These are phyloP conservation scores for Nerophis lumbriciformis DNA, from an alignment of 2,113 vertebrate genomes.

Conservation along the genomic window DNA sequence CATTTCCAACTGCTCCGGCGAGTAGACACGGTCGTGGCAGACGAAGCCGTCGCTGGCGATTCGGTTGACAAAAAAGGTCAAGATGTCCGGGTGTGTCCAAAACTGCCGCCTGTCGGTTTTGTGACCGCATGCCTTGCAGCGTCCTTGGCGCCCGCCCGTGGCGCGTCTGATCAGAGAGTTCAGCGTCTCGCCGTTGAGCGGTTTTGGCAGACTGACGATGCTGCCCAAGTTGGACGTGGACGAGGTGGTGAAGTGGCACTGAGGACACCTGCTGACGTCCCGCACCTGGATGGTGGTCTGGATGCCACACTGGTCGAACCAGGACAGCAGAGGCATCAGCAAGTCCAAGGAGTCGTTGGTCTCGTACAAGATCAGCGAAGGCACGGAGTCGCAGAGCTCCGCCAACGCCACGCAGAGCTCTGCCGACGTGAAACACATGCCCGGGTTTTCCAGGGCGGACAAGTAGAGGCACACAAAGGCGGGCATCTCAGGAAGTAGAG, in stretches of 20 bases:
- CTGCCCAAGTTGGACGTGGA: not conserved
- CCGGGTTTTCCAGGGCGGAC: constrained; percentile 2
- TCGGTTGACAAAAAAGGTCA: constrained; percentile 6
- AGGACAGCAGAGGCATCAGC: not conserved
- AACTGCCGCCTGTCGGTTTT: not conserved
- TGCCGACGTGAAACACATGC: not conserved
- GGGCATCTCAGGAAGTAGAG: not conserved
- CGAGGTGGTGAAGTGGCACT: not conserved
- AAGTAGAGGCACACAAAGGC: constrained; percentile 3
- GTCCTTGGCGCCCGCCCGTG: not conserved
- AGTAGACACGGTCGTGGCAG: constrained; percentile 1
- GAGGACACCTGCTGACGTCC: not conserved
- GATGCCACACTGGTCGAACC: constrained; percentile 4
- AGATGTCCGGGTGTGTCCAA: not conserved
- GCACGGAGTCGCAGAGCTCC: constrained; percentile 1
- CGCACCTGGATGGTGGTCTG: not conserved
- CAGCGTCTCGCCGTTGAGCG: constrained; percentile 5
- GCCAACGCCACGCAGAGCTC: constrained; percentile 1
- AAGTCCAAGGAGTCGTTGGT: not conserved
- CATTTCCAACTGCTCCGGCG: not conserved
- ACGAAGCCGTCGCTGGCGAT: not conserved
- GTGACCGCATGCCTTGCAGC: not conserved
- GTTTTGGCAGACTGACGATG: not conserved
- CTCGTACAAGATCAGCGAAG: not conserved
- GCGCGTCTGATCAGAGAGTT: not conserved